Evolutionary conservation across 2,113 vertebrate species (phyloP), one percentile per base, ranked within the genome.

Genomic region (Oryzias celebensis): DNA sequence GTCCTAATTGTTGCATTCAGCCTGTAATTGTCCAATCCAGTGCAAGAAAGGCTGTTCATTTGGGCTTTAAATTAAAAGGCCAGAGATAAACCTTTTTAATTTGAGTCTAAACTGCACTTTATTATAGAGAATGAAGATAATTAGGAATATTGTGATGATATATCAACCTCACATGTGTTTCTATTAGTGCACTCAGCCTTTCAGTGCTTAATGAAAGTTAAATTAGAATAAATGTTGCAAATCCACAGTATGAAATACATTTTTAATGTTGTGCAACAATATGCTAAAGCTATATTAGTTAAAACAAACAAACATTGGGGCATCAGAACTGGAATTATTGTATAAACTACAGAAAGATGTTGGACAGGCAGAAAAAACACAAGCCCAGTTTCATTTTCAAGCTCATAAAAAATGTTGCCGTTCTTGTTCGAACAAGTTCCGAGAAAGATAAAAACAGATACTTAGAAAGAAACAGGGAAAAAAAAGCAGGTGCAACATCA

Each of bases 331-430:
- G 26, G 26, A 6, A 4, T 6, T 6, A 28, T 28, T 28, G 7
- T 28, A 28, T 4, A 28, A 28, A 28, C 26, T 28, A 28, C 5
- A 28, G 26, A 28, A 28, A 28, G 36, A 36, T 12, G 10, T 36
- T 10, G 36, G 10, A 36, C 36, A 36, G 8, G 10, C 36, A 36
- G 2, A 36, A 10, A 36, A 12, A 36, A 36, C 36, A 36, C 7
- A 36, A 8, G 8, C 36, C 52, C 49, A 60, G 59, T 77, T 45
- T 76, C 65, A 76, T 67, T 72, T 84, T 80, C 85, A 77, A 84
- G 81, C 83, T 81, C 58, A 66, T 63, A 16, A 22, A 65, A 71
- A 85, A 81, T 72, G 7, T 14, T 82, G 77, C 71, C 69, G 48
- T 76, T 47, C 41, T 44, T 63, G 62, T 64, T 62, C 54, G 67